Conservation (phyloP, 2,113 vertebrate genomes). For the Motacilla tschutschensis region DNA sequence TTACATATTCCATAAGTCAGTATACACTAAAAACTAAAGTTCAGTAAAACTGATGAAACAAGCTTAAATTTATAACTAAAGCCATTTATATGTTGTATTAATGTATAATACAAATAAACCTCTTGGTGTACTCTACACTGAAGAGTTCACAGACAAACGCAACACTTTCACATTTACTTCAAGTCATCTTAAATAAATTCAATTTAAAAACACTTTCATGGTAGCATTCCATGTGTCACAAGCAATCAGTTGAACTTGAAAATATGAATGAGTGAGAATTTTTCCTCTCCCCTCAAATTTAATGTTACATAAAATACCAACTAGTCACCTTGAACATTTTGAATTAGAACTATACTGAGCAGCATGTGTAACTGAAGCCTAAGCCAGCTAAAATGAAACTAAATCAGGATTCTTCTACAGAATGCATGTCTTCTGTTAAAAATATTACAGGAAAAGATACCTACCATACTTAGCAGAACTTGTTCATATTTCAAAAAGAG, state of each 20-base stretch:
- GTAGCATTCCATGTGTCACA: conserved; percentile 54
- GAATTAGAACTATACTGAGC: neutral
- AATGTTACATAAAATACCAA: neutral
- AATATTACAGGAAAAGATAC: neutral
- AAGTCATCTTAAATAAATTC: conserved; percentile 70
- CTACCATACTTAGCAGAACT: neutral
- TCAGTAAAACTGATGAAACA: conserved; percentile 46
- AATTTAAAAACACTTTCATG: conserved; percentile 54
- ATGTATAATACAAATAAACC: conserved; percentile 32
- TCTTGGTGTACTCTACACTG: conserved; percentile 40
- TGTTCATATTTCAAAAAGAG: neutral
- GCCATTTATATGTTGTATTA: conserved; percentile 38
- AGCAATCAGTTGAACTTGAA: conserved; percentile 41
- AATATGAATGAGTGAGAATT: neutral
- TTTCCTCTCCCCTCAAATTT: neutral
- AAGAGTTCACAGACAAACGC: conserved; percentile 59
- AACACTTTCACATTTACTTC: conserved; percentile 72
- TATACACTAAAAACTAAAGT: conserved; percentile 59
- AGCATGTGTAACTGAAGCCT: neutral
- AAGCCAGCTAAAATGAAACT: neutral
- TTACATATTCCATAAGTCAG: conserved; percentile 3
- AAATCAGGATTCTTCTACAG: neutral
- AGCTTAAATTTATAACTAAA: conserved; percentile 54
- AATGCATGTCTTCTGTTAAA: neutral
- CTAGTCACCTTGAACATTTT: conserved; percentile 7